phyloP scores from a whole-genome alignment of 2,113 vertebrate genomes.

The Silurus glanis region DNA sequence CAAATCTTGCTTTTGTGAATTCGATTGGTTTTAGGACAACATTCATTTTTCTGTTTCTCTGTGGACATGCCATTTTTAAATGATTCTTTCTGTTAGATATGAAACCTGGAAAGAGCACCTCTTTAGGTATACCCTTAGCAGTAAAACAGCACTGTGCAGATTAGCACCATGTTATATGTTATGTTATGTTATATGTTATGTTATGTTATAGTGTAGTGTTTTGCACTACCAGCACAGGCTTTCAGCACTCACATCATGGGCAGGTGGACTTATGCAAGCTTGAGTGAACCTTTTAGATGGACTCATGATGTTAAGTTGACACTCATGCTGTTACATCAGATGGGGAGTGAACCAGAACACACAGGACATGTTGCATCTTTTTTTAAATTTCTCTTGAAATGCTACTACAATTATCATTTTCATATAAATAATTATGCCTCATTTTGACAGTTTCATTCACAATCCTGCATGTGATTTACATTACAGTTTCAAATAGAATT shows the following conservation, averaged over 20 bases:
- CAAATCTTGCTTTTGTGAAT: background rate
- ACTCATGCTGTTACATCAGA: conserved; percentile 28
- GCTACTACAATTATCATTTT: background rate
- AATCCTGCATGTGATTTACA: background rate
- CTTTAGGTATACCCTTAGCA: background rate
- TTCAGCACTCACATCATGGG: conserved; percentile 14
- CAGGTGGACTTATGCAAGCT: conserved; percentile 34
- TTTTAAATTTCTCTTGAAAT: background rate
- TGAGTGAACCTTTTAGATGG: conserved; percentile 34
- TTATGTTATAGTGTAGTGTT: background rate
- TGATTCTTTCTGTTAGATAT: background rate
- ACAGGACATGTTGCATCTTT: background rate
- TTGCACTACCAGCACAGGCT: conserved; percentile 41
- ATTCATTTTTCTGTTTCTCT: conserved; percentile 6
- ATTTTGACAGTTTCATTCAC: background rate
- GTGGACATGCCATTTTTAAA: background rate
- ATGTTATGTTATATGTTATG: too few relatives aligned
- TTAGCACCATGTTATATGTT: background rate
- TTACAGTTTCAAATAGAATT: background rate
- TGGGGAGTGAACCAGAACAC: conserved; percentile 18
- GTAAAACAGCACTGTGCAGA: conserved; percentile 19
- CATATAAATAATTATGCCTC: background rate
- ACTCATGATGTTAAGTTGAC: conserved; percentile 18
- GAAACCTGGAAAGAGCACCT: background rate
- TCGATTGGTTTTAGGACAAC: background rate